Conservation (phyloP, 2,797 vertebrate species). For the Heterohyrax brucei region DNA sequence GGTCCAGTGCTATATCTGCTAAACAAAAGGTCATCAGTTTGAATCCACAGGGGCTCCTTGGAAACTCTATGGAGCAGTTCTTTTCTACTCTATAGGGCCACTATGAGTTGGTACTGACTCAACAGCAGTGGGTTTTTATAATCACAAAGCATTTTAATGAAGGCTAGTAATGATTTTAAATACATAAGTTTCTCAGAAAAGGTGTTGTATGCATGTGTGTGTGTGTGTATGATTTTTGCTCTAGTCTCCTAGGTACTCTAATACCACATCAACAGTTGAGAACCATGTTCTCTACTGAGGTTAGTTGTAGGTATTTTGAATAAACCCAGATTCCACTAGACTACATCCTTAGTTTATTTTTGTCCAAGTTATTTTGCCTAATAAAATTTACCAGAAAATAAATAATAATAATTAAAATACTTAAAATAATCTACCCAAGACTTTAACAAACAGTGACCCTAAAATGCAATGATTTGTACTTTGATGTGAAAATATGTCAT, state of each 20-base stretch:
- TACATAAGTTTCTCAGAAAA: slow-evolving; percentile 11
- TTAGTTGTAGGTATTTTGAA: background rate
- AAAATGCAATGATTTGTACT: background rate
- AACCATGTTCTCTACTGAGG: background rate
- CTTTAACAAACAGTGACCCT: background rate
- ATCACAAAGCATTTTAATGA: background rate
- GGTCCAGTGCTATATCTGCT: no score
- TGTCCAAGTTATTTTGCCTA: background rate
- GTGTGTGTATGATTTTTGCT: background rate
- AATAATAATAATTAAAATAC: background rate
- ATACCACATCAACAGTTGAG: background rate
- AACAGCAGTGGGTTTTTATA: no score
- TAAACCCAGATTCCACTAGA: background rate
- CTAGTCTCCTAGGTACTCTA: background rate
- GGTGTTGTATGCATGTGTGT: background rate
- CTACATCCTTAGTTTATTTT: background rate
- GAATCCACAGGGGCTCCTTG: no score
- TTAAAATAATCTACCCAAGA: background rate
- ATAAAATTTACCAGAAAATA: background rate
- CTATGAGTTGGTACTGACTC: no score
- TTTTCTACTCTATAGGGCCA: no score
- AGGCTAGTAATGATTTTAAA: background rate
- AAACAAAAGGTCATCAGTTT: no score
- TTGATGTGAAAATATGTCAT: background rate
- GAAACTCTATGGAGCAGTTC: no score